phyloP scores from a whole-genome alignment of 2,888 invertebrate genomes.

The Nysson spinosus region DNA sequence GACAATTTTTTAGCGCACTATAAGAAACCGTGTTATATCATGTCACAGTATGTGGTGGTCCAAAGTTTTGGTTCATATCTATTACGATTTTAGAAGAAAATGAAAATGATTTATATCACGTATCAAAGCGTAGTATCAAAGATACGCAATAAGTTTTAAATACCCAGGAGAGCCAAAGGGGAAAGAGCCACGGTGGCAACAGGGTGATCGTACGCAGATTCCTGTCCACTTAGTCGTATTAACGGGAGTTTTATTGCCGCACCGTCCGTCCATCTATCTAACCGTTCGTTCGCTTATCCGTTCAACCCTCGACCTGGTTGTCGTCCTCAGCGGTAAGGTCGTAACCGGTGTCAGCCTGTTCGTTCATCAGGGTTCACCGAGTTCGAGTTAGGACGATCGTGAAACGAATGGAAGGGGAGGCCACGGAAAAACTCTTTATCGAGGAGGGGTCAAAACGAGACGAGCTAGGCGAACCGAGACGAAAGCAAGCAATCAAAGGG shows the following conservation, averaged over 20 bases:
- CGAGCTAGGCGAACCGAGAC: conserved; percentile 67
- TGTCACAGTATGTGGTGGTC: no score
- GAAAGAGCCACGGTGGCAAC: conserved; percentile 17
- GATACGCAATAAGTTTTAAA: conserved; percentile 20
- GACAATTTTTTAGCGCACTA: no score
- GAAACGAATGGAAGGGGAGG: conserved; percentile 19
- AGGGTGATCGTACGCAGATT: conserved; percentile 39
- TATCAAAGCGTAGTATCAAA: conserved; percentile 35
- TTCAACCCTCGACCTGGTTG: conserved; percentile 12
- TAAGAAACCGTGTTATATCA: no score
- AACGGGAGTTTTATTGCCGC: conserved; percentile 69
- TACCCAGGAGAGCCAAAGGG: conserved; percentile 11
- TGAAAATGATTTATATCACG: no score
- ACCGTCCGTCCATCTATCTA: conserved; percentile 49
- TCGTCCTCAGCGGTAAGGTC: conserved; percentile 38
- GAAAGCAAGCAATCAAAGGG: conserved; percentile 77
- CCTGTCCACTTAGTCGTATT: conserved; percentile 68
- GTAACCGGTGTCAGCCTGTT: conserved; percentile 49
- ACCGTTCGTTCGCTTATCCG: conserved; percentile 30
- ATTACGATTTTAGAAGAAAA: no score
- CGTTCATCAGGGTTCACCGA: conserved; percentile 30
- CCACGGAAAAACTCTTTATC: conserved; percentile 56
- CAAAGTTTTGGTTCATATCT: no score
- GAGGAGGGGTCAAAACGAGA: conserved; percentile 32
- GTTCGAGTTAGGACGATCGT: conserved; percentile 25